phyloP scores from a whole-genome alignment of 2,888 invertebrate species.

The Odontomyia ornata region DNA sequence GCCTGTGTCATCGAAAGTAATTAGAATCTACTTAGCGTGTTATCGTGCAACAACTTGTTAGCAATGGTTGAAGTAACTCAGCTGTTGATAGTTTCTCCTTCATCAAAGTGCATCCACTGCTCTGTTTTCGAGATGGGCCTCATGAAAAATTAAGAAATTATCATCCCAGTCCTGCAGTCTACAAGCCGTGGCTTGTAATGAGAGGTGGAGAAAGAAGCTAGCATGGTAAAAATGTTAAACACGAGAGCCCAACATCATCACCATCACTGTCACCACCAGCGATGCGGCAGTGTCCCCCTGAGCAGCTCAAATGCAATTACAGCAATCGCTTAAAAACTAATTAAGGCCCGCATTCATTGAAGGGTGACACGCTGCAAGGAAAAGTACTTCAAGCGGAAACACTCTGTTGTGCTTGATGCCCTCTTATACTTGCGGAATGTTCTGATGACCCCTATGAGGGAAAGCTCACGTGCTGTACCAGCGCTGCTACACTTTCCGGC shows the following conservation, averaged over 20 bases:
- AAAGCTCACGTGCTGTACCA: neutral
- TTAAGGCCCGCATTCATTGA: constrained; percentile 14
- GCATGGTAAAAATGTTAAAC: neutral
- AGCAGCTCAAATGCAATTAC: constrained; percentile 19
- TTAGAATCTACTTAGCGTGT: neutral
- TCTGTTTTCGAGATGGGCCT: neutral
- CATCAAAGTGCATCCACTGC: neutral
- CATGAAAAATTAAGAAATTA: constrained; percentile 8
- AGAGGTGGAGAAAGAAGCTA: neutral
- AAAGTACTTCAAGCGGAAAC: neutral
- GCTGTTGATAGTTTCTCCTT: neutral
- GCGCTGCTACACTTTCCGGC: neutral
- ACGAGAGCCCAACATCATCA: neutral
- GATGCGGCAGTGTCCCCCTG: neutral
- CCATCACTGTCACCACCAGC: neutral
- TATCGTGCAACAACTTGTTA: constrained; percentile 8
- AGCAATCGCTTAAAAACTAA: constrained; percentile 35
- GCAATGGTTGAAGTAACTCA: neutral
- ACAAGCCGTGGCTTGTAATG: neutral
- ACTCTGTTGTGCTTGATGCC: neutral
- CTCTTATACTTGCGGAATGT: neutral
- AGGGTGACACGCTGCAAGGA: neutral
- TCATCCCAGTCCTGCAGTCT: neutral
- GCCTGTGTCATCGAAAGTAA: neutral
- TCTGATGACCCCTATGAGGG: neutral